Conservation (phyloP, 2,113 vertebrate species). For the Tachysurus fulvidraco region DNA sequence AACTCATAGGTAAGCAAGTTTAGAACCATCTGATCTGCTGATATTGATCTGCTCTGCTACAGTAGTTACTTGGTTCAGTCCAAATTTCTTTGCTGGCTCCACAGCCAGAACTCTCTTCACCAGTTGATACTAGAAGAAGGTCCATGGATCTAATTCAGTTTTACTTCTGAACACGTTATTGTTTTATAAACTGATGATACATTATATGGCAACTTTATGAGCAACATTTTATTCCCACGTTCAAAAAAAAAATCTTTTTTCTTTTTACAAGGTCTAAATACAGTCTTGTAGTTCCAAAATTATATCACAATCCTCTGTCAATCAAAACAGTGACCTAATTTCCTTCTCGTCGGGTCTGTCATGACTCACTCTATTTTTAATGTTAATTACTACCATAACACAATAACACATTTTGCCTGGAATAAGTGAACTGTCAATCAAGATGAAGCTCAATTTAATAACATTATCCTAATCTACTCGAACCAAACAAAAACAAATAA, state of each 20-base stretch:
- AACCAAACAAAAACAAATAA: neutral
- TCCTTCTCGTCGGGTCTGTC: conserved; percentile 31
- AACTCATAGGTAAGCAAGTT: neutral
- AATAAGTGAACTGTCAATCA: conserved; percentile 44
- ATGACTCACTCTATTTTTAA: conserved; percentile 42
- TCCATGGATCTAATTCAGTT: neutral
- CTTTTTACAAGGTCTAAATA: conserved; percentile 23
- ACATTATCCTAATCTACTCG: conserved; percentile 22
- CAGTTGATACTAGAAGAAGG: neutral
- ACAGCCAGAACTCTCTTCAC: neutral
- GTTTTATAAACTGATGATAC: conserved; percentile 41
- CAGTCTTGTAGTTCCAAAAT: conserved; percentile 34
- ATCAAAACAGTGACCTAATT: conserved; percentile 30
- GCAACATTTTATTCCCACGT: conserved; percentile 49
- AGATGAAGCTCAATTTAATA: conserved; percentile 36
- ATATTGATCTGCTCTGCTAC: neutral
- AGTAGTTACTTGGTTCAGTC: neutral
- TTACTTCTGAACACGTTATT: neutral
- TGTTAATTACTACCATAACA: conserved; percentile 44
- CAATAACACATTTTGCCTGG: conserved; percentile 35
- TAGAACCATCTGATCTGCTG: neutral
- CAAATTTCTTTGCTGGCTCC: neutral
- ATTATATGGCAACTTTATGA: conserved; percentile 55
- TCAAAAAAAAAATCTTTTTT: neutral
- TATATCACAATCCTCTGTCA: conserved; percentile 47